Conservation (phyloP, 2,888 invertebrate genomes). For the Apodemia duryi region DNA sequence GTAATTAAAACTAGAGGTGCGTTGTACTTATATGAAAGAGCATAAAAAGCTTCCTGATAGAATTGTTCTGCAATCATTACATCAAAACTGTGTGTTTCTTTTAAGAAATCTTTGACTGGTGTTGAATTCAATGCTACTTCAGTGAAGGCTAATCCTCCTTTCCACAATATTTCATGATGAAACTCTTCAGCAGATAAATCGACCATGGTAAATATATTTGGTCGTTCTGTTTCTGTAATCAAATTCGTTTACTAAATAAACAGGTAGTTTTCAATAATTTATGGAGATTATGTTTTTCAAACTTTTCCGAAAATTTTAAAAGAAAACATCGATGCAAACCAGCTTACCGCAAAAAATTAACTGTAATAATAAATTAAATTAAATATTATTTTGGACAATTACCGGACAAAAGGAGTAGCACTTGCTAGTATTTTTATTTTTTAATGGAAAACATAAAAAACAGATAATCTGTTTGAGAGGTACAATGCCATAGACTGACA, state of each 20-base stretch:
- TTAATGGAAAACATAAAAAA: too few species aligned
- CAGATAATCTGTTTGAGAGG: too few species aligned
- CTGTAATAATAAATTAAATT: too few species aligned
- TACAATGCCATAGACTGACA: too few species aligned
- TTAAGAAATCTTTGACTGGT: constrained; percentile 48
- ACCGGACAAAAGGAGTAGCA: too few species aligned
- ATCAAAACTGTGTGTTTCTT: constrained; percentile 58
- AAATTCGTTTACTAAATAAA: not conserved
- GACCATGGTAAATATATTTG: constrained; percentile 63
- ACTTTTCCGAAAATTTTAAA: too few species aligned
- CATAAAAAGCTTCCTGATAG: constrained; percentile 64
- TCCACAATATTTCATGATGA: constrained; percentile 55
- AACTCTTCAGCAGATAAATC: constrained; percentile 55
- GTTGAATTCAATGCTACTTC: constrained; percentile 55
- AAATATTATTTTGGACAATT: too few species aligned
- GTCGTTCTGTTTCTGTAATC: constrained; percentile 51
- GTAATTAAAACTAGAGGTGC: constrained; percentile 59
- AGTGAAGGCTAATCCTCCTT: constrained; percentile 53
- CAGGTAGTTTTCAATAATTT: too few species aligned
- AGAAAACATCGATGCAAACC: too few species aligned
- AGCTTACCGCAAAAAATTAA: too few species aligned
- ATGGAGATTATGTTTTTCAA: too few species aligned
- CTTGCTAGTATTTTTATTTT: too few species aligned
- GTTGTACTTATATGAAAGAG: constrained; percentile 66
- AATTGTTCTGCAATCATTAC: constrained; percentile 71